Evolutionary conservation across 2,888 invertebrate species (phyloP), one percentile per base, ranked within the genome.

Genomic region (Salpingus planirostris): DNA sequence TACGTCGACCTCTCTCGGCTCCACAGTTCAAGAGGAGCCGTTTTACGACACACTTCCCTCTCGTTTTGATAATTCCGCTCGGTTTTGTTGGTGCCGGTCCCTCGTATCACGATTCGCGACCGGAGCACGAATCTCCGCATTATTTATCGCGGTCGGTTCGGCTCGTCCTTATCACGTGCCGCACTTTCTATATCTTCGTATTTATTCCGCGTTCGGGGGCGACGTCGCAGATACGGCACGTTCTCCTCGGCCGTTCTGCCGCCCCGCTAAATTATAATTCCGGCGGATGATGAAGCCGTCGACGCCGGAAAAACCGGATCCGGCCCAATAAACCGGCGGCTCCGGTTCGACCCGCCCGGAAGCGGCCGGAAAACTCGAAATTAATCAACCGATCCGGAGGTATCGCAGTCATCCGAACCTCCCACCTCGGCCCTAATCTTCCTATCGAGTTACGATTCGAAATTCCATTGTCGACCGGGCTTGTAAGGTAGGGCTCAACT

Each of bases 141-240:
- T 59, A 59, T 59, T 59, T 59, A 59, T 58, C 53, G 55, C 49
- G 44, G 52, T 49, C 44, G 44, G 52, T 49, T 44, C 37, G 43
- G 35, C 40, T 50, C 50, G 50, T 54, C 55, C 54, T 54, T 54
- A 55, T 54, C 57, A 55, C 55, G 57, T 57, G 50, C 45, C 45
- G 35, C 46, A 53, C 52, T 52, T 54, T 51, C 54, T 52, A 50
- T 53, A 50, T 52, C 50, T 54, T 45, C 43, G 47, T 49, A 53
- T 53, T 54, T 52, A 54, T 32, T 38, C 29, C 27, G 34, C 31
- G 34, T 31, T 38, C 31, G 31, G 31, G n/a, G 33, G 30, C 21
- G 26, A 25, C 24, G 30, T 13, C 11, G 11, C 12, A 30, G 38
- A 38, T 38, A 38, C 25, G 25, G 38, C 38, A 38, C 38, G 38